phyloP scores from a whole-genome alignment of 1,140 invertebrate species.

The Zaprionus taronus region DNA sequence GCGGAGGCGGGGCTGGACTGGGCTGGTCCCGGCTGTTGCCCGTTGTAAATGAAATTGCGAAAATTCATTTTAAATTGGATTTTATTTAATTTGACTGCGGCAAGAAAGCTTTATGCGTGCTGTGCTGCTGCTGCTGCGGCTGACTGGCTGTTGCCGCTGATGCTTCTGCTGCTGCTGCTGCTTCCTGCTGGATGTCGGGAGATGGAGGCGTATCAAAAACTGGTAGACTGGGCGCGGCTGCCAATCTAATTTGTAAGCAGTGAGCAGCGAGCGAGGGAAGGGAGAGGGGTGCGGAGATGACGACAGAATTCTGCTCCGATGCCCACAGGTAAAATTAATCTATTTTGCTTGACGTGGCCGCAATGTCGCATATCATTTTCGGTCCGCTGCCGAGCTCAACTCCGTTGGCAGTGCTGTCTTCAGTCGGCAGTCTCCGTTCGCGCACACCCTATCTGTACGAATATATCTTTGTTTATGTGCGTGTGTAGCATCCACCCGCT shows the following conservation, averaged over 20 bases:
- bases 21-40: conserved; percentile 26
- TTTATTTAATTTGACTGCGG: conserved; percentile 83
- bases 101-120: conserved; percentile 73
- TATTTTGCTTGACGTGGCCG: conserved; percentile 80
- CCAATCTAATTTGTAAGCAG: conserved; percentile 75
- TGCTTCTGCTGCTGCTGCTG: neutral
- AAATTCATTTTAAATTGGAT: conserved; percentile 84
- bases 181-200: neutral
- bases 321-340: conserved; percentile 80
- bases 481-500: neutral
- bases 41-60: conserved; percentile 82
- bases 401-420: neutral
- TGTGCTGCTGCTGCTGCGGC: conserved; percentile 29
- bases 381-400: conserved; percentile 37
- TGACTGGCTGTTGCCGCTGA: neutral
- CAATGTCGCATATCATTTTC: conserved; percentile 80
- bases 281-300: neutral
- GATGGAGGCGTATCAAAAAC: conserved; percentile 10
- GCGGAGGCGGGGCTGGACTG: conserved; percentile 4
- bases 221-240: conserved; percentile 32
- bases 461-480: conserved; percentile 32
- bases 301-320: conserved; percentile 63
- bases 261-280: conserved; percentile 16
- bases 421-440: neutral
- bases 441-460: conserved; percentile 7